Evolutionary conservation across 2,113 vertebrate genomes (phyloP).

Genomic region (Eulemur macaco): DNA sequence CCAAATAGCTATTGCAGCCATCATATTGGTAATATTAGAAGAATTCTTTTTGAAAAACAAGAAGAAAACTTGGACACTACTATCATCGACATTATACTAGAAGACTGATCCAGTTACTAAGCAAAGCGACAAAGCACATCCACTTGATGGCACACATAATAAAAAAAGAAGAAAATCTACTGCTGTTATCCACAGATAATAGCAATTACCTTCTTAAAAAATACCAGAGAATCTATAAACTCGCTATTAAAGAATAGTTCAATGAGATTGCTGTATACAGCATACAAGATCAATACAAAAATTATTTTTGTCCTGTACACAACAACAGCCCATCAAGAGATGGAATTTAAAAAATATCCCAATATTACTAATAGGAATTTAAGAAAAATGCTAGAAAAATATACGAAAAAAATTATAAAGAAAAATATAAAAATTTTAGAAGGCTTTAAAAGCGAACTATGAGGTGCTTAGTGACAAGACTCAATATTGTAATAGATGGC

Average conservation of each 20-base stretch:
- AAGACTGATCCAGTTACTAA: not conserved
- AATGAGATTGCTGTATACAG: not conserved
- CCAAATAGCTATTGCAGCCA: not conserved
- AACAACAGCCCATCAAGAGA: not conserved
- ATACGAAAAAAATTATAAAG: not conserved
- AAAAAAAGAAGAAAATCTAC: not conserved
- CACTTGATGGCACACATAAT: not conserved
- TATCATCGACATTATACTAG: not conserved
- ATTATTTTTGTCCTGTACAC: not conserved
- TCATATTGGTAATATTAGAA: not conserved
- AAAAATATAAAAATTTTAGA: not conserved
- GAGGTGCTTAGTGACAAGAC: not conserved
- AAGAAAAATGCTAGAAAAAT: not conserved
- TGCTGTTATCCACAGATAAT: not conserved
- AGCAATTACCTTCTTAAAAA: not conserved
- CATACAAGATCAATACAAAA: not conserved
- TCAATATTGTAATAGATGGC: not conserved
- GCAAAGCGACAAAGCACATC: not conserved
- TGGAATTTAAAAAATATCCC: not conserved
- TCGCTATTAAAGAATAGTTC: not conserved
- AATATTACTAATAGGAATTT: too few species aligned
- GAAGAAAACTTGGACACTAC: not conserved
- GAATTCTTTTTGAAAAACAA: not conserved
- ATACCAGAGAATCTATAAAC: not conserved
- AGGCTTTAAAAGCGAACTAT: not conserved